Evolutionary conservation across 1,140 invertebrate species (phyloP), one percentile per base, ranked within the genome.

Genomic region (Drosophila persimilis): DNA sequence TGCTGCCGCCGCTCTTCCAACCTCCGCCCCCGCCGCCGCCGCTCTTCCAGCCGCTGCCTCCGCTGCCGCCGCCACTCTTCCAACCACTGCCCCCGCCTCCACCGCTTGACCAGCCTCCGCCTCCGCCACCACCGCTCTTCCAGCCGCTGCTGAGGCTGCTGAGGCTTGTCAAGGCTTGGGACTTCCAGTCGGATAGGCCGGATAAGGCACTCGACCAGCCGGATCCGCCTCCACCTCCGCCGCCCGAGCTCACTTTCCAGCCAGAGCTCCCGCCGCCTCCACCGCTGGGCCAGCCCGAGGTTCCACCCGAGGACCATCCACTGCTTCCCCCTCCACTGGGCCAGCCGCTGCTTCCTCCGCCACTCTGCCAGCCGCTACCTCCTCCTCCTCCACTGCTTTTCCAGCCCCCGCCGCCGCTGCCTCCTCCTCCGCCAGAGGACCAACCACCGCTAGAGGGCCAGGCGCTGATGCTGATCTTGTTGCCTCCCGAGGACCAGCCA

Each of bases 21-120:
- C 55, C 48, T 8, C 61, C 55, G 9, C 69, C 29, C 20, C 20
- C 20, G 20, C 20, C 20, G 1, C 20, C 20, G 1, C 75, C 53
- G 9, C 47, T 26, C 17, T 56, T 46, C 80, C 80, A 83, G 44
- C 79, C 75, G 55, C 67, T 26, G 44, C 72, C 44, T 39, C 79
- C 75, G 55, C 67, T 26, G 44, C 72, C 44, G 9, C 65, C 20
- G 20, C 75, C 53, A 8, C 47, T 26, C 17, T 56, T 46, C 80
- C 80, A 83, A 44, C 79, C 75, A 44, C 79, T 71, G 55, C 67
- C 44, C 8, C 66, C 47, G 6, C 69, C 11, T 7, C 55, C 63
- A 4, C 24, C 31, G 0, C 20, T 15, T 8, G 43, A 46, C n/a
- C 55, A 44, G 20, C 71, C 71, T n/a, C 53, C 46, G 0, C 61